A percentile compares a stretch with the other conserved stretches of the same genome.
Evolutionary conservation across 2,113 vertebrate genomes (phyloP).

Genomic region (Urocolius indicus): DNA sequence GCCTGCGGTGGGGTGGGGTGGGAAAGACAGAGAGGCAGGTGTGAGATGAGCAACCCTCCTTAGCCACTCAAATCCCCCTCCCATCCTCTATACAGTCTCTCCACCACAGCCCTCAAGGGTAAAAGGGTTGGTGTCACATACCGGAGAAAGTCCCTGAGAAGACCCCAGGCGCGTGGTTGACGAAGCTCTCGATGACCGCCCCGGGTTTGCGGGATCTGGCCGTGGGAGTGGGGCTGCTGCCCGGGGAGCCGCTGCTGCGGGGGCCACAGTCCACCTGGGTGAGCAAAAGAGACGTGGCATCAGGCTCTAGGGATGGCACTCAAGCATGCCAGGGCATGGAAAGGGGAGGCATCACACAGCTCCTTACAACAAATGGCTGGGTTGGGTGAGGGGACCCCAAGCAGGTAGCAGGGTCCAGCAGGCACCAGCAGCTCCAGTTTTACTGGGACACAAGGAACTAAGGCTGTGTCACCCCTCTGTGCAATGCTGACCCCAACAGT

Average conservation of each 20-base stretch:
- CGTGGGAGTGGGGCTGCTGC: constrained; percentile 68
- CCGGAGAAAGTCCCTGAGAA: constrained; percentile 98
- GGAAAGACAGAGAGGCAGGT: accelerated
- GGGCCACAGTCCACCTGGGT: constrained; percentile 84
- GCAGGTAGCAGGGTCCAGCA: neutral
- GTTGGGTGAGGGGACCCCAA: too few species aligned
- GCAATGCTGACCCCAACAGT: neutral
- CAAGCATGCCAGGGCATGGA: accelerated
- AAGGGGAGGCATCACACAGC: neutral
- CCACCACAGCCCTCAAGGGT: accelerated
- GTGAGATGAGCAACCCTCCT: neutral
- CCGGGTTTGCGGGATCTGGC: constrained; percentile 90
- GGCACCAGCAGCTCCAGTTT: neutral
- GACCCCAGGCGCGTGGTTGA: constrained; percentile 95
- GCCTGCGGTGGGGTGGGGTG: constrained; percentile 75
- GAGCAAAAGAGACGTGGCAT: accelerated
- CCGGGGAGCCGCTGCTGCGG: constrained; percentile 66
- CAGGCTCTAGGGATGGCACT: neutral
- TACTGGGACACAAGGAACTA: neutral
- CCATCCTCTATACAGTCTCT: too few species aligned
- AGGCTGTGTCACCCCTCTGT: neutral
- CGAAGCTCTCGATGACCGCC: constrained; percentile 95
- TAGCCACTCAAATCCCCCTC: neutral
- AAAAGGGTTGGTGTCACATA: constrained; percentile 31
- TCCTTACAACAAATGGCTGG: accelerated